phyloP scores from a whole-genome alignment of 2,888 invertebrate genomes.

The Ecliptopera silaceata region DNA sequence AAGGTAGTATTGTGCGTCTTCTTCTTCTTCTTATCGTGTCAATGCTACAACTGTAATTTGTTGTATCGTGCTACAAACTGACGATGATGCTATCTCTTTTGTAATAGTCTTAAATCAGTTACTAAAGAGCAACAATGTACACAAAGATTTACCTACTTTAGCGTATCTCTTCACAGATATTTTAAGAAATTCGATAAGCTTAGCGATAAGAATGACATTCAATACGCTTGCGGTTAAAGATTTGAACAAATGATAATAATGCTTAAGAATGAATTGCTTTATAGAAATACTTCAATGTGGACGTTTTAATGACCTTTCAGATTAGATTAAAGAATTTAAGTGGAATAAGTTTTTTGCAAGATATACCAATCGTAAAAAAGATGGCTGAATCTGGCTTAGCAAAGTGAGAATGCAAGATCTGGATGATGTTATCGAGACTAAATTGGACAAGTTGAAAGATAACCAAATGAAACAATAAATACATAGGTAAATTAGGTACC shows the following conservation, averaged over 20 bases:
- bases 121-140: not conserved
- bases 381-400: too few relatives aligned
- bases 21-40: too few relatives aligned
- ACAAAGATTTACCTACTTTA: not conserved
- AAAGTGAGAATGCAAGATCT: too few relatives aligned
- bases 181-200: slow-evolving; percentile 26
- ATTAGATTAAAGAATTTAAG: not conserved
- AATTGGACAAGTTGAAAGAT: too few relatives aligned
- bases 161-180: slow-evolving; percentile 8
- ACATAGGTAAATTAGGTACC: too few relatives aligned
- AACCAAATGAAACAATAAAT: too few relatives aligned
- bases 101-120: not conserved
- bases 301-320: slow-evolving; percentile 3
- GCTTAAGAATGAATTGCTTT: slow-evolving; percentile 6
- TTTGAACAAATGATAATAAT: slow-evolving; percentile 11
- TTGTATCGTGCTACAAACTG: not conserved
- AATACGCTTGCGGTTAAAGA: slow-evolving; percentile 24
- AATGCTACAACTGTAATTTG: too few relatives aligned
- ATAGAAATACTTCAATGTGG: not conserved
- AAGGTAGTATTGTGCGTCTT: too few relatives aligned
- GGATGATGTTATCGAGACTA: too few relatives aligned
- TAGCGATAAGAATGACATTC: slow-evolving; percentile 21
- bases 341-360: too few relatives aligned
- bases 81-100: not conserved
- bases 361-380: too few relatives aligned